Conservation (phyloP, 2,888 invertebrate species). For the Lithophane leautieri region DNA sequence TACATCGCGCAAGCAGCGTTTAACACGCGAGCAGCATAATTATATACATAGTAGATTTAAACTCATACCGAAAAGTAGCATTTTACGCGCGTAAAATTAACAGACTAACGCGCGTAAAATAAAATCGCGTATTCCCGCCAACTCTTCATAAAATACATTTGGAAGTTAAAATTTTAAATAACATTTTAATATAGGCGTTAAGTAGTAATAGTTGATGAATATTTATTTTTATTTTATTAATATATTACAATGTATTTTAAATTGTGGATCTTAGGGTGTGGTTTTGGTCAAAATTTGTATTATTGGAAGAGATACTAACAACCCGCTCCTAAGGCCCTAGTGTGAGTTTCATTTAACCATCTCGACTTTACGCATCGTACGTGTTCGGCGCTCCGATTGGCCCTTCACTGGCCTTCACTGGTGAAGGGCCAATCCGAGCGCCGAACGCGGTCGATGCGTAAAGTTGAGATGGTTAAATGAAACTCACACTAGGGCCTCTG, state of each 20-base stretch:
- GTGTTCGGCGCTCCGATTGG: too few relatives aligned
- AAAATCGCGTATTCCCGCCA: background rate
- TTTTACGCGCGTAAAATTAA: background rate
- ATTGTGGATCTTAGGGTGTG: slow-evolving; percentile 37
- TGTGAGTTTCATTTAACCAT: too few relatives aligned
- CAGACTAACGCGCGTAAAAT: background rate
- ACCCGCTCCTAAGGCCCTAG: too few relatives aligned
- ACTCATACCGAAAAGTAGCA: background rate
- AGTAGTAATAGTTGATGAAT: slow-evolving; percentile 35
- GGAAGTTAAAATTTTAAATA: slow-evolving; percentile 32
- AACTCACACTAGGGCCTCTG: too few relatives aligned
- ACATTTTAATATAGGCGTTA: slow-evolving; percentile 46
- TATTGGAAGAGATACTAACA: background rate
- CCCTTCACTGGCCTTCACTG: too few relatives aligned
- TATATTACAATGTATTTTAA: slow-evolving; percentile 61
- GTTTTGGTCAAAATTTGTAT: slow-evolving; percentile 35
- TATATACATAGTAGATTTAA: too few relatives aligned
- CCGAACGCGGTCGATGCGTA: too few relatives aligned
- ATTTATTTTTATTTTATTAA: slow-evolving; percentile 55
- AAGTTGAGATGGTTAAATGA: too few relatives aligned
- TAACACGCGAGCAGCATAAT: too few relatives aligned
- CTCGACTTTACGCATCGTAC: too few relatives aligned
- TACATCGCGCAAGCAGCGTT: too few relatives aligned
- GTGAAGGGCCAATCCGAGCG: too few relatives aligned
- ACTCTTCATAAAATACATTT: slow-evolving; percentile 21